phyloP scores from a whole-genome alignment of 2,888 invertebrate species.

The Diploptera punctata region DNA sequence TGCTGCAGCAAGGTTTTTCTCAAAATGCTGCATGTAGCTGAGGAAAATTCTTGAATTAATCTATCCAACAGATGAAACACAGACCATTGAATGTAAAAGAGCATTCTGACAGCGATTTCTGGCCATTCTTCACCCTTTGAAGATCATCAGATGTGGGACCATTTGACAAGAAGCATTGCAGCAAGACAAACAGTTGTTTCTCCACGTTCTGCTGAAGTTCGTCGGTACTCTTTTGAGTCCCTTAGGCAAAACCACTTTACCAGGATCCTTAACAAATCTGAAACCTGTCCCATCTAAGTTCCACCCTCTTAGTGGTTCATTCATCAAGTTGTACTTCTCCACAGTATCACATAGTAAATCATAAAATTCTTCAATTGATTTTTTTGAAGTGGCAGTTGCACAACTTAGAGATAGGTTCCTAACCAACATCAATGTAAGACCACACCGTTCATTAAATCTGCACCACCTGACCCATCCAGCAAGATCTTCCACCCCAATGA shows the following conservation, averaged over 20 bases:
- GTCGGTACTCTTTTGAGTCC: not conserved
- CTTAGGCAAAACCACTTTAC: too few relatives aligned
- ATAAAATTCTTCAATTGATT: not conserved
- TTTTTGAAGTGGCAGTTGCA: not conserved
- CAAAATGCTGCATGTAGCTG: not conserved
- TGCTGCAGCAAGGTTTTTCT: not conserved
- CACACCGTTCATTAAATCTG: not conserved
- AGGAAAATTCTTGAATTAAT: not conserved
- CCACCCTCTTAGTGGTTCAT: not conserved
- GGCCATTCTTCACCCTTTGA: not conserved
- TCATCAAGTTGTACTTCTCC: not conserved
- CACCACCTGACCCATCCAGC: not conserved
- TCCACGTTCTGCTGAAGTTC: too few relatives aligned
- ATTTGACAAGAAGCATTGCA: not conserved
- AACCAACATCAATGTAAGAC: not conserved
- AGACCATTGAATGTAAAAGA: not conserved
- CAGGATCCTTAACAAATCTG: too few relatives aligned
- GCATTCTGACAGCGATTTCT: not conserved
- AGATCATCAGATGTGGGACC: not conserved
- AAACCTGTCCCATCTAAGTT: too few relatives aligned
- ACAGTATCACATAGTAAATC: not conserved
- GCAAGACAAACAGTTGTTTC: not conserved
- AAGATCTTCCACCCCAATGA: not conserved
- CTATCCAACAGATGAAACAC: not conserved
- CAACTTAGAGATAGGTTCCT: not conserved